Evolutionary conservation across 2,888 invertebrate genomes (phyloP), one percentile per base, ranked within the genome.

Genomic region (Drosophila siamana): DNA sequence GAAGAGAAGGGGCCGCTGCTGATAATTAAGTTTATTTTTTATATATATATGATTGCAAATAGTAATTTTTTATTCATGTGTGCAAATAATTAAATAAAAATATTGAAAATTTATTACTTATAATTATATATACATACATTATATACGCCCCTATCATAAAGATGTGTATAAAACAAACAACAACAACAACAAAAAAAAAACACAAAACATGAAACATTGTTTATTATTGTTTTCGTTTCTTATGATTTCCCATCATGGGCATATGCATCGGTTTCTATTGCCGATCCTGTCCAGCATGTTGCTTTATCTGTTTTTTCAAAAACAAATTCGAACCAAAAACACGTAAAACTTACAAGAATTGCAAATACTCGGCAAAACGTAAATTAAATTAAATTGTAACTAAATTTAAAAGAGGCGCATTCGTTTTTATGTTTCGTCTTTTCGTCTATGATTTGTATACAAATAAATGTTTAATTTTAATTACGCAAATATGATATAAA

Each of bases 21-120:
- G 84, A 73, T 84, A 86, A 86, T 86, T 86, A 87, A 89, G 86
- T 89, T 86, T 86, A 89, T 86, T 86, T 86, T 86, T 85, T 86
- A 86, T 89, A 87, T 88, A 86, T 80, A 86, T 88, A 88, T 85
- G 87, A 86, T 88, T 86, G 89, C 87, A 86, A 88, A 86, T 89
- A 86, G 87, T 89, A 84, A 84, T 84, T 81, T 86, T 83, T 85
- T 87, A 83, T 83, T 88, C 88, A 86, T 82, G 89, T 86, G 86
- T 86, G 86, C 86, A 86, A 86, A 86, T 86, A 88, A 88, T 88
- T 86, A 84, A 86, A 80, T 78, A 80, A 71, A 80, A 87, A 74
- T 85, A 85, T 72, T 71, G 36, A 77, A 78, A 88, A 88, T 88
- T 84, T 81, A 80, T 86, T 83, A 85, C 77, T 86, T 85, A 89